A percentile compares a stretch with the other conserved stretches of the same genome.
Evolutionary conservation across 2,888 invertebrate genomes (phyloP).

Genomic region (Listrodromus nycthemerus): DNA sequence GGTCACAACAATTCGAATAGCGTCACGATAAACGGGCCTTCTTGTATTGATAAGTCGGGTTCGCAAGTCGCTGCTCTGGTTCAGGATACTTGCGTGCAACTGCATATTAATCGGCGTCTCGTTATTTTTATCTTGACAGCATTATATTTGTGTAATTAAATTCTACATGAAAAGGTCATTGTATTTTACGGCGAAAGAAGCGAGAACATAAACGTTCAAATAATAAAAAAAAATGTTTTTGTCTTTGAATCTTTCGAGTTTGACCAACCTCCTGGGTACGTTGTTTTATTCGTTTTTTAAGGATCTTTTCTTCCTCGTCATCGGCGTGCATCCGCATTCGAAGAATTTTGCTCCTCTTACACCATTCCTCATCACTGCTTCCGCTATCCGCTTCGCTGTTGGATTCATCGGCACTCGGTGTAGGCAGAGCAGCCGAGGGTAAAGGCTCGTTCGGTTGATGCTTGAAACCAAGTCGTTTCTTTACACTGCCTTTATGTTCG

Average conservation of each 20-base stretch:
- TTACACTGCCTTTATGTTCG: slow-evolving; percentile 76
- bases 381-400: slow-evolving; percentile 82
- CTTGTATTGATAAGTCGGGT: slow-evolving; percentile 74
- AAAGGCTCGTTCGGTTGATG: slow-evolving; percentile 32
- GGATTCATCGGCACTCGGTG: slow-evolving; percentile 80
- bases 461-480: slow-evolving; percentile 77
- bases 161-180: neutral
- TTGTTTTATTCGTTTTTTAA: slow-evolving; percentile 79
- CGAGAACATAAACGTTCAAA: too few relatives aligned
- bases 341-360: slow-evolving; percentile 88
- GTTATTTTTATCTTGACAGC: neutral
- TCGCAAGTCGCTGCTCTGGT: slow-evolving; percentile 76
- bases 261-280: slow-evolving; percentile 71
- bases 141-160: neutral
- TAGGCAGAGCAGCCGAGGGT: slow-evolving; percentile 23
- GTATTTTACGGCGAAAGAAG: neutral
- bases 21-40: slow-evolving; percentile 73
- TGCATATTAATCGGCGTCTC: neutral
- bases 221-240: neutral
- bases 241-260: slow-evolving; percentile 21
- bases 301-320: slow-evolving; percentile 90
- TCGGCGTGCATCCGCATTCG: slow-evolving; percentile 96
- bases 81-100: slow-evolving; percentile 34
- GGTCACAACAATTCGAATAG: slow-evolving; percentile 81
- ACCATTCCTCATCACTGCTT: slow-evolving; percentile 87